phyloP scores from a whole-genome alignment of 2,113 vertebrate species.

The Nestor notabilis region DNA sequence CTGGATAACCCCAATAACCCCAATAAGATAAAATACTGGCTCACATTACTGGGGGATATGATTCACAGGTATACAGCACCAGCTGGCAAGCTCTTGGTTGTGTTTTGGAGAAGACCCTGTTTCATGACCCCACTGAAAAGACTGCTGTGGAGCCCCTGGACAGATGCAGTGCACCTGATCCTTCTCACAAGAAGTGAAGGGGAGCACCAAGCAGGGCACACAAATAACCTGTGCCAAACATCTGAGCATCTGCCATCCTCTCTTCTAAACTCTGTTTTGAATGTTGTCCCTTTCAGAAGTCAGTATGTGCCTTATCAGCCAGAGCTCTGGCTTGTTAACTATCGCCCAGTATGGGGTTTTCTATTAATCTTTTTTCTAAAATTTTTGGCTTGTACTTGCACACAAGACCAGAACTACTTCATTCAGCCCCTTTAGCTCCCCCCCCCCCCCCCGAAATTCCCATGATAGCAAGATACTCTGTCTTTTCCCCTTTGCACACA shows the following conservation, averaged over 20 bases:
- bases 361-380: background rate
- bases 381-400: background rate
- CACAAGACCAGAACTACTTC: background rate
- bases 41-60: fast-evolving
- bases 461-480: background rate
- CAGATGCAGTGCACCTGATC: background rate
- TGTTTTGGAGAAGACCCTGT: background rate
- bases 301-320: background rate
- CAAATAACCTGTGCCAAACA: background rate
- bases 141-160: background rate
- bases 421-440: background rate
- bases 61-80: background rate
- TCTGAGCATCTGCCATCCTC: background rate
- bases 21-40: background rate
- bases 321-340: background rate
- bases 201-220: fast-evolving
- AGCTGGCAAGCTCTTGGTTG: fast-evolving
- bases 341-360: background rate
- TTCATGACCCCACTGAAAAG: background rate
- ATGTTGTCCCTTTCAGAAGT: background rate
- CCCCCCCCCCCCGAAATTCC: fast-evolving
- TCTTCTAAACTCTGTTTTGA: background rate
- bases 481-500: background rate
- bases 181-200: fast-evolving
- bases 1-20: background rate